Percentiles rank a stretch among this genome's conserved stretches.
phyloP scores from a whole-genome alignment of 2,888 invertebrate genomes.

The Pammene fasciana region DNA sequence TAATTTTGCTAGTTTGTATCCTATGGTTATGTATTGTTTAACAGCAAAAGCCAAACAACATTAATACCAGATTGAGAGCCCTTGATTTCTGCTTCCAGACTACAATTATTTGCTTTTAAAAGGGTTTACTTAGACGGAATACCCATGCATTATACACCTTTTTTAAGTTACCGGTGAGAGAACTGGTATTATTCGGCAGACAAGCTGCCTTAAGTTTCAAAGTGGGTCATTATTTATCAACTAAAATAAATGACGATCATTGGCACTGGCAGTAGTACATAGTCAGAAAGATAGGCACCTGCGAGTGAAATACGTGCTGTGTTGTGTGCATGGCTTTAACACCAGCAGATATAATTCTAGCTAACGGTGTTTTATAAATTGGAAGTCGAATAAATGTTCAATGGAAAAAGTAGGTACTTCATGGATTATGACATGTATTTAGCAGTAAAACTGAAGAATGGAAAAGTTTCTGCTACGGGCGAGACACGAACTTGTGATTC shows the following conservation, averaged over 20 bases:
- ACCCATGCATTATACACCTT: neutral
- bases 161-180: neutral
- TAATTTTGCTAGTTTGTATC: too few species aligned
- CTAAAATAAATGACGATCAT: constrained; percentile 30
- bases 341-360: too few species aligned
- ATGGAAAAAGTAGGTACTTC: too few species aligned
- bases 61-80: constrained; percentile 27
- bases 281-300: neutral
- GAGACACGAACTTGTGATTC: too few species aligned
- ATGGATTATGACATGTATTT: too few species aligned
- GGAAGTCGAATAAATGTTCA: too few species aligned
- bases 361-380: too few species aligned
- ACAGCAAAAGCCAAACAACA: constrained; percentile 8
- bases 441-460: too few species aligned
- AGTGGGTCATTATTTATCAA: constrained; percentile 37
- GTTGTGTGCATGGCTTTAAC: too few species aligned
- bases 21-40: too few species aligned
- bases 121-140: neutral
- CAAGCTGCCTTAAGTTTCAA: constrained; percentile 23
- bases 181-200: constrained; percentile 19
- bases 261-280: constrained; percentile 15
- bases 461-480: too few species aligned
- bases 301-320: too few species aligned
- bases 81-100: constrained; percentile 21
- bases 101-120: neutral